Evolutionary conservation across 2,888 invertebrate species (phyloP).

Genomic region (Cynaeus angustus): DNA sequence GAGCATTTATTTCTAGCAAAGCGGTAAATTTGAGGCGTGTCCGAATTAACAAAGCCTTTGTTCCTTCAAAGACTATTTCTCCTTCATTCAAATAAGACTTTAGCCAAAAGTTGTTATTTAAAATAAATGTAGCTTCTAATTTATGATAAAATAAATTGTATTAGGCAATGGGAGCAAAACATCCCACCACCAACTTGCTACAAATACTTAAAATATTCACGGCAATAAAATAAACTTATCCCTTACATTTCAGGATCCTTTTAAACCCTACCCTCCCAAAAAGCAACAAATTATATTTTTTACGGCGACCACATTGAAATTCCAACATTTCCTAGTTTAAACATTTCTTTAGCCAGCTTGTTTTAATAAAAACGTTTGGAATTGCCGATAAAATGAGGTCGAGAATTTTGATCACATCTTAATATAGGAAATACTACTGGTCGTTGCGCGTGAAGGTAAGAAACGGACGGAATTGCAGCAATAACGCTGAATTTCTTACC

Average conservation of each 20-base stretch:
- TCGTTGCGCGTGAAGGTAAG: conserved; percentile 44
- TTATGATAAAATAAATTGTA: conserved; percentile 1
- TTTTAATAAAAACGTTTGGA: conserved; percentile 29
- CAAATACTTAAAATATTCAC: no score
- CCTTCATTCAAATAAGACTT: neutral
- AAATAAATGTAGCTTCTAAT: neutral
- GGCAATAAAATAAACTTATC: no score
- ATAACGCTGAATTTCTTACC: conserved; percentile 51
- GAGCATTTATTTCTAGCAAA: neutral
- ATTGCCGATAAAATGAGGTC: conserved; percentile 40
- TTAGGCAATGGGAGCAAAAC: no score
- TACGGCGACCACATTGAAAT: neutral
- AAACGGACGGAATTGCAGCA: conserved; percentile 51
- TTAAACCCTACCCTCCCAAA: no score
- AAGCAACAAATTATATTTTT: no score
- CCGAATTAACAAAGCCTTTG: neutral
- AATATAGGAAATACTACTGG: conserved; percentile 40
- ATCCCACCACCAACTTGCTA: no score
- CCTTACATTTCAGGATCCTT: no score
- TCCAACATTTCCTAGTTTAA: conserved; percentile 14
- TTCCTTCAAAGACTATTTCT: neutral
- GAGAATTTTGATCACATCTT: conserved; percentile 46
- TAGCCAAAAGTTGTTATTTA: neutral
- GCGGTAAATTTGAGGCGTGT: neutral
- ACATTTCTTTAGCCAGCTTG: neutral